Evolutionary conservation across 2,888 invertebrate species (phyloP).

Genomic region (Steinernema hermaphroditum): DNA sequence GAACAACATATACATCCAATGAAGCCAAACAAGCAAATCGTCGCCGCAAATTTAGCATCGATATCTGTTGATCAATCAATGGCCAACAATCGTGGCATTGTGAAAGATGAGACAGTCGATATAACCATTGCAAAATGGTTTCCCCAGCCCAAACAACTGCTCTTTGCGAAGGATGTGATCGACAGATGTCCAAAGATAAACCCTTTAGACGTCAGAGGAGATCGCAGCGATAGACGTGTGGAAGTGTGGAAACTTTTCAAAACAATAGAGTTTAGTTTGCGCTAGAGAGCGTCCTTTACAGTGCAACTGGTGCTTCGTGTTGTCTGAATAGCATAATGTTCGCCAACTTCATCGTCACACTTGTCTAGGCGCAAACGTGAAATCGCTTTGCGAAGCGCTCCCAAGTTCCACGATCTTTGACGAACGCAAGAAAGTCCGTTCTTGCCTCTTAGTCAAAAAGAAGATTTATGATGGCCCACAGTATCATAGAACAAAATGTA

Average conservation of each 20-base stretch:
- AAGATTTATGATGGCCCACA: background rate
- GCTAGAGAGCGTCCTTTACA: no score
- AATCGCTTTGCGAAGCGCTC: no score
- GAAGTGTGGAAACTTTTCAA: background rate
- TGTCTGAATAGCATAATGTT: no score
- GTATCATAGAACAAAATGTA: background rate
- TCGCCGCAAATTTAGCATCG: background rate
- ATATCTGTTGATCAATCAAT: slow-evolving; percentile 21
- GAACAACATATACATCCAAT: no score
- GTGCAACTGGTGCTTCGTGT: no score
- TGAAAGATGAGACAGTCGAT: background rate
- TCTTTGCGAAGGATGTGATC: background rate
- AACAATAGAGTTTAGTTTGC: background rate
- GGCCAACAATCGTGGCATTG: background rate
- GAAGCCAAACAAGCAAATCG: no score
- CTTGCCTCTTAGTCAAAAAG: background rate
- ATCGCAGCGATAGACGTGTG: background rate
- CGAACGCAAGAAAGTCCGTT: no score
- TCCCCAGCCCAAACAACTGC: slow-evolving; percentile 19
- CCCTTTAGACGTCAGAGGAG: background rate
- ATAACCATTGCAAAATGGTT: slow-evolving; percentile 12
- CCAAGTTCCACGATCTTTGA: no score
- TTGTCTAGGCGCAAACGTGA: no score
- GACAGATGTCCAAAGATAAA: slow-evolving; percentile 23
- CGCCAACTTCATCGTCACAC: no score